These are phyloP conservation scores for Caranx melampygus DNA, from an alignment of 2,113 vertebrate species.

Conservation along the genomic window DNA sequence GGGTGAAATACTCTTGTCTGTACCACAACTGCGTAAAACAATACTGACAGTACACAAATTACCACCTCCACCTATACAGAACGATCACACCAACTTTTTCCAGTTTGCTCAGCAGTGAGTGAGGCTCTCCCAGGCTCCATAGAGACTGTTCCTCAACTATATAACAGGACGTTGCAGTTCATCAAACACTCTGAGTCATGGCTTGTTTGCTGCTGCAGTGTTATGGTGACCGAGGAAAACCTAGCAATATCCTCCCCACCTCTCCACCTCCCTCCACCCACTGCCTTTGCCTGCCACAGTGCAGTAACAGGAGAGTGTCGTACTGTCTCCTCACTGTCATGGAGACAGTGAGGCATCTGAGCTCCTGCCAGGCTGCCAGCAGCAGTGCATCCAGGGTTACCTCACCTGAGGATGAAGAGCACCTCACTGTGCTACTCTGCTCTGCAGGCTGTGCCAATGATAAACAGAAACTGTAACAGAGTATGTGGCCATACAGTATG, in stretches of 20 bases:
- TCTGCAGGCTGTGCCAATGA: constrained; percentile 3
- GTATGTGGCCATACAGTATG: neutral
- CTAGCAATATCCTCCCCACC: neutral
- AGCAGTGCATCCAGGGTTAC: constrained; percentile 21
- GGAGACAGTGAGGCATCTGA: constrained; percentile 36
- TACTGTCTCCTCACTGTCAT: constrained; percentile 21
- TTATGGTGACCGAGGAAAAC: constrained; percentile 49
- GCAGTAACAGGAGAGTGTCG: no score
- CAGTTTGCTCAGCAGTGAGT: neutral
- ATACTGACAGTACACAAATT: neutral
- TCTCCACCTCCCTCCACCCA: constrained; percentile 15
- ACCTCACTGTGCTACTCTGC: neutral
- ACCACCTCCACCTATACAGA: neutral
- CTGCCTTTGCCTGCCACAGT: constrained; percentile 16
- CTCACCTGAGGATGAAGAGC: neutral
- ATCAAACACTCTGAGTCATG: constrained; percentile 60
- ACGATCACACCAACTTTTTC: neutral
- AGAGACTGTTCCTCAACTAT: neutral
- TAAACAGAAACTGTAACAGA: constrained; percentile 21
- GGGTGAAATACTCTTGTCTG: neutral
- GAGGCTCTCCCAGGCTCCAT: constrained; percentile 6
- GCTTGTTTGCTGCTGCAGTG: constrained; percentile 48
- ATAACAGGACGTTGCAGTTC: constrained; percentile 28
- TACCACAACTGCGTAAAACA: constrained; percentile 7
- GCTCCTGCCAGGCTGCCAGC: constrained; percentile 21